Evolutionary conservation across 2,113 vertebrate genomes (phyloP).

Genomic region (Pitta sordida): DNA sequence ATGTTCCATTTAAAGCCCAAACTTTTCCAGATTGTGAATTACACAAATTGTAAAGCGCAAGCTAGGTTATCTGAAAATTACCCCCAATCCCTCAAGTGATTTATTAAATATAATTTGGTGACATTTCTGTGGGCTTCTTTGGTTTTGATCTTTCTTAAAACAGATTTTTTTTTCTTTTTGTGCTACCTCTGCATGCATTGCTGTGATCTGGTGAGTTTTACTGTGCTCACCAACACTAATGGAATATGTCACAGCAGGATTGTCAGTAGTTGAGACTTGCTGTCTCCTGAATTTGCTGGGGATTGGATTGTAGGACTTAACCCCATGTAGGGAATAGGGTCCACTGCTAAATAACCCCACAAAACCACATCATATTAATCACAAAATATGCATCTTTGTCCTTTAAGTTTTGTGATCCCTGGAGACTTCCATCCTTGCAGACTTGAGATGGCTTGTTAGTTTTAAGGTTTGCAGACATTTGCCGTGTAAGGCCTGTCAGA

Average conservation of each 20-base stretch:
- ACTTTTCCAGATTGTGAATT: background rate
- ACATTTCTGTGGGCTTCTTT: background rate
- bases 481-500: background rate
- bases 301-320: background rate
- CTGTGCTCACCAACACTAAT: background rate
- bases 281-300: background rate
- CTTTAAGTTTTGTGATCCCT: background rate
- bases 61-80: background rate
- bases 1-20: background rate
- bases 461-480: background rate
- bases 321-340: background rate
- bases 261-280: background rate
- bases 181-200: fast-evolving
- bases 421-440: background rate
- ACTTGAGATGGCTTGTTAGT: background rate
- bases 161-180: background rate
- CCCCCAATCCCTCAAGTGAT: background rate
- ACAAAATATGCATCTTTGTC: background rate
- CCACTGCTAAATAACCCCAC: background rate
- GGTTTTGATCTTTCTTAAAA: background rate
- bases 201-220: fast-evolving
- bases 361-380: background rate
- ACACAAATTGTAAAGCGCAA: background rate
- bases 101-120: background rate
- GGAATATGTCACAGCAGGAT: background rate